These are phyloP conservation scores for Cremastinae sp. DNA, from an alignment of 2,888 invertebrate species.

Conservation along the genomic window DNA sequence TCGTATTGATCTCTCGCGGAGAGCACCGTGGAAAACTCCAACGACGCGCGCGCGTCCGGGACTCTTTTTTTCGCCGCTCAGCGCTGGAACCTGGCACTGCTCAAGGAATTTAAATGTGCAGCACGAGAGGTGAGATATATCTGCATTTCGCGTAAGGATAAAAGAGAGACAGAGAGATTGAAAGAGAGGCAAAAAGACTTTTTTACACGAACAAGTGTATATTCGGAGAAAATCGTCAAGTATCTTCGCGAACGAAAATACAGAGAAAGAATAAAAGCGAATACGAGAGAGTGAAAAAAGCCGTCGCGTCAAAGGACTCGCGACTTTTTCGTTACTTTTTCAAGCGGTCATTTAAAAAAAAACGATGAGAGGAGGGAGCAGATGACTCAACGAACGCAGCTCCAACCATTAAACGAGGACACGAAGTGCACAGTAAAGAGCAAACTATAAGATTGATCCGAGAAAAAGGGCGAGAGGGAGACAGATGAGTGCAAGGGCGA, in stretches of 20 bases:
- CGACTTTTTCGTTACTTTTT: no score
- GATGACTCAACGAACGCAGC: no score
- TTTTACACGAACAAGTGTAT: background rate
- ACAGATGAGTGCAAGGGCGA: no score
- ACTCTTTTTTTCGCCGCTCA: slow-evolving; percentile 54
- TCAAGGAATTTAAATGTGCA: slow-evolving; percentile 68
- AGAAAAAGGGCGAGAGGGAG: background rate
- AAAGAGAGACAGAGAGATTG: background rate
- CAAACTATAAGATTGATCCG: background rate
- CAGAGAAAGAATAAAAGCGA: slow-evolving; percentile 1
- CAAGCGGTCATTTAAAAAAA: no score
- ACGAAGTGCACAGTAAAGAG: no score
- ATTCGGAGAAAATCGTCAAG: background rate
- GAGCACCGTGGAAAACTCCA: slow-evolving; percentile 46
- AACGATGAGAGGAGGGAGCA: no score
- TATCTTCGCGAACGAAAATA: background rate
- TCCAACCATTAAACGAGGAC: no score
- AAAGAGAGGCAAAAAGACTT: background rate
- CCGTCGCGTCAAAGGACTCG: background rate
- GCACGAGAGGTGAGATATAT: slow-evolving; percentile 64
- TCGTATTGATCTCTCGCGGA: slow-evolving; percentile 56
- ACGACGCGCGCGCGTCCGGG: slow-evolving; percentile 46
- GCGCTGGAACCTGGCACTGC: slow-evolving; percentile 61
- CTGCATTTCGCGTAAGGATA: background rate
- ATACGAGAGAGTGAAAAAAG: background rate